Evolutionary conservation across 2,797 vertebrate species (phyloP).

Genomic region (Neostethus bicornis): DNA sequence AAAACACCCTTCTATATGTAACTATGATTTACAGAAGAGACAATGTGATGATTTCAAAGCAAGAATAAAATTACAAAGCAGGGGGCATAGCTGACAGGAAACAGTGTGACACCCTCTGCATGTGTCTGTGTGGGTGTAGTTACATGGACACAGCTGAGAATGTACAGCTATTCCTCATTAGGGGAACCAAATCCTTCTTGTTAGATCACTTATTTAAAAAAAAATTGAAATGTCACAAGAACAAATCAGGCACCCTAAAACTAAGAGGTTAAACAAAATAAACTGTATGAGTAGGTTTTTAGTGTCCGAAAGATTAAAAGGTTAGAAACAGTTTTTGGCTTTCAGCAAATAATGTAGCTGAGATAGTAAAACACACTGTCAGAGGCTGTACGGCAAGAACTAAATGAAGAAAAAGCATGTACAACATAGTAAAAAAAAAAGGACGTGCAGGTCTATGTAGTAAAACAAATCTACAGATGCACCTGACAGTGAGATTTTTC

Average conservation of each 20-base stretch:
- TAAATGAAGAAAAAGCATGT: constrained; percentile 7
- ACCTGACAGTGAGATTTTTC: constrained; percentile 65
- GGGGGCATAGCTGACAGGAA: too few relatives aligned
- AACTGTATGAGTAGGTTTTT: background rate
- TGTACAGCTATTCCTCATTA: too few relatives aligned
- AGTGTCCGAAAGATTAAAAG: constrained; percentile 21
- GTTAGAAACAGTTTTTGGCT: constrained; percentile 13
- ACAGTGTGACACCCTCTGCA: too few relatives aligned
- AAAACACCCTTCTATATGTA: too few relatives aligned
- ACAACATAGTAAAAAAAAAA: constrained; percentile 23
- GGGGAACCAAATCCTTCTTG: background rate
- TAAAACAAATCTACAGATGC: constrained; percentile 55
- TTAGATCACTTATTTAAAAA: background rate
- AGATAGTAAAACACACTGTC: background rate
- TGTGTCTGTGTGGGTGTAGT: too few relatives aligned
- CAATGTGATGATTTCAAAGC: too few relatives aligned
- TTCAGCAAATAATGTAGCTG: constrained; percentile 11
- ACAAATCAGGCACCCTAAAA: constrained; percentile 2
- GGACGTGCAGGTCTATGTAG: background rate
- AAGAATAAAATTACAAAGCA: too few relatives aligned
- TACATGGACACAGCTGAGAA: too few relatives aligned
- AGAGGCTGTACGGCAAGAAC: background rate
- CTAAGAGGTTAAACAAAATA: too few relatives aligned
- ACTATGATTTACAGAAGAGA: background rate
- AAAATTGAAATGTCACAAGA: background rate